These are phyloP conservation scores for Tauraco hartlaubi DNA, from an alignment of 2,797 vertebrate genomes.

Conservation along the genomic window DNA sequence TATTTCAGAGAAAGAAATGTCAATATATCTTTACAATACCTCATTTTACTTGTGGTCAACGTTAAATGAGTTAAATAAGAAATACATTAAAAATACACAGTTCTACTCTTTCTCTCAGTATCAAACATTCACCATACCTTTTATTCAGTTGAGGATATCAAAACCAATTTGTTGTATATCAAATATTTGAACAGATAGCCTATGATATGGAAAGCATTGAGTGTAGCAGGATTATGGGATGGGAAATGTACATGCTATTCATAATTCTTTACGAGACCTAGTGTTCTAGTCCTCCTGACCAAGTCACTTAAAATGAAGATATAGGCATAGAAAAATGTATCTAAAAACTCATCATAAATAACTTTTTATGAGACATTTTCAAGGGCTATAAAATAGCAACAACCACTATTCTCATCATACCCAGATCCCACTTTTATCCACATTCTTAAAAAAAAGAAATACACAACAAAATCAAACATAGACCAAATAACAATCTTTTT, in stretches of 20 bases:
- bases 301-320: not conserved
- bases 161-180: not conserved
- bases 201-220: not conserved
- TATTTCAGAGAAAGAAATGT: not conserved
- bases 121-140: not conserved
- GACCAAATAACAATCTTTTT: not conserved
- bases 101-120: not conserved
- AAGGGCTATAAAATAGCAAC: not conserved
- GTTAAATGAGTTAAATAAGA: not conserved
- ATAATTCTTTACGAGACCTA: not conserved
- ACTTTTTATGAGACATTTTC: not conserved
- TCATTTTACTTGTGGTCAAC: not conserved
- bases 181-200: not conserved
- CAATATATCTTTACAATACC: not conserved
- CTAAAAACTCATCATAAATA: not conserved
- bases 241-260: not conserved
- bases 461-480: not conserved
- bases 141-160: not conserved
- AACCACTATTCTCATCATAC: not conserved
- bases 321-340: not conserved
- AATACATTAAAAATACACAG: not conserved
- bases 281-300: not conserved
- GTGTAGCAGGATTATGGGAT: not conserved
- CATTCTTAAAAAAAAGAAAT: not conserved
- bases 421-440: not conserved